Conservation (phyloP, 2,113 vertebrate genomes). For the Hucho hucho region DNA sequence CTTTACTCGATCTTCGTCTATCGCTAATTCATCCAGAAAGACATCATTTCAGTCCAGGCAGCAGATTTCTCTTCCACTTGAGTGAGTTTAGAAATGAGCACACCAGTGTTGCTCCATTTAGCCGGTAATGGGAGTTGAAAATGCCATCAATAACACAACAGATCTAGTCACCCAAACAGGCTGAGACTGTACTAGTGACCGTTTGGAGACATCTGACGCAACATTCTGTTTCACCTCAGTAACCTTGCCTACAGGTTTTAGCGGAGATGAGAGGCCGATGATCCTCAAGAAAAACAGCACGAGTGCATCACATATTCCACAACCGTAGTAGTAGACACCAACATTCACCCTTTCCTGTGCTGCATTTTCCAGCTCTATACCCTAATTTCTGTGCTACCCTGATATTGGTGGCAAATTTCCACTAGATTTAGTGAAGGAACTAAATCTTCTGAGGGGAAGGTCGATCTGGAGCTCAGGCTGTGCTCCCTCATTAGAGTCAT, state of each 20-base stretch:
- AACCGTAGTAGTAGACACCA: neutral
- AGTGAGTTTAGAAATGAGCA: constrained; percentile 17
- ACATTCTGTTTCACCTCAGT: neutral
- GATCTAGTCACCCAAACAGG: neutral
- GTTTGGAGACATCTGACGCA: neutral
- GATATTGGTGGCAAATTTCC: constrained; percentile 10
- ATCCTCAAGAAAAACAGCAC: neutral
- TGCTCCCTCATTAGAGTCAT: constrained; percentile 1
- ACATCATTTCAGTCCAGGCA: constrained; percentile 8
- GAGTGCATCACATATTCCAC: neutral
- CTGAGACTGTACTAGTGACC: neutral
- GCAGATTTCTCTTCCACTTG: constrained; percentile 25
- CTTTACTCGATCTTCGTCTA: constrained; percentile 10
- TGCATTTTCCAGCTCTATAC: constrained; percentile 1
- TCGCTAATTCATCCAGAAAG: constrained; percentile 17
- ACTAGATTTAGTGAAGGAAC: neutral
- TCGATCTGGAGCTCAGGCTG: neutral
- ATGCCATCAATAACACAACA: constrained; percentile 3
- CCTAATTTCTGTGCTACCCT: neutral
- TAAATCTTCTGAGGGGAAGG: neutral
- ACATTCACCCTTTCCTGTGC: neutral
- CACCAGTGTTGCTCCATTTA: constrained; percentile 13
- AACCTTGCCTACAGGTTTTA: neutral
- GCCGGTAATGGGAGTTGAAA: constrained; percentile 8
- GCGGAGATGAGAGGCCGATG: neutral